Base-by-base conservation (phyloP, 2,797 vertebrate species). In the Tokudaia tokunoshimensis region DNA sequence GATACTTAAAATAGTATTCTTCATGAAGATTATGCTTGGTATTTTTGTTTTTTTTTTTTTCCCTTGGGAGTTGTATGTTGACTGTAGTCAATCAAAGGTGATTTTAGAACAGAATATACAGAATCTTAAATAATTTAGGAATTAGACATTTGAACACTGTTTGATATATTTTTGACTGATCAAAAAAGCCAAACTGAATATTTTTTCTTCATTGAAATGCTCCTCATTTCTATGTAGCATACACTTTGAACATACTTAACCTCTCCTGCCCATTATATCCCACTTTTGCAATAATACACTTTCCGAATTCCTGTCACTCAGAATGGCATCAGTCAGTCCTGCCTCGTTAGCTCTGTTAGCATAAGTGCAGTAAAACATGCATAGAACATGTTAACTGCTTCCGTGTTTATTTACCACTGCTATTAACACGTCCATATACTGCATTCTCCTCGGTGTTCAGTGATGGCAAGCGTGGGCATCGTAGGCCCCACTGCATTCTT, bases 1-100 rank as follows among this genome's bases (percentile, higher is more conserved):
- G 34, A 74, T 70, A 91, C 47, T 85, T 88, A 82, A 96, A 96
- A 84, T 96, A 74, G 91, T 92, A 92, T 65, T 97, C 80, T 96
- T 3, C 37, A 34, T 85, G 80, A 94, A 93, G 24, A 86, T 41
- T 85, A 15, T 63, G 0, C 10, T 7, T 44, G 4, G 2, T 85
- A 63, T 95, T 97, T 96, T 89, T 63, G 93, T 97, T 95, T 31
- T 57, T 34, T 37, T 75, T 19, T 19, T n/a, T n/a, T n/a, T n/a
- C n/a, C n/a, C 74, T 92, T 70, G 74, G 50, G 47, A 93, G 61
- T 61, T 92, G 11, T 91, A 20, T 82, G 41, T 82, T 96, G 59
- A 87, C 47, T 72, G 1, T 93, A 63, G 41, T 96, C 57, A 79
- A 93, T 97, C 44, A 94, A 37, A 95, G 59, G 50, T 95, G 52